Evolutionary conservation across 2,888 invertebrate genomes (phyloP).

Genomic region (Nasonovia ribisnigri): DNA sequence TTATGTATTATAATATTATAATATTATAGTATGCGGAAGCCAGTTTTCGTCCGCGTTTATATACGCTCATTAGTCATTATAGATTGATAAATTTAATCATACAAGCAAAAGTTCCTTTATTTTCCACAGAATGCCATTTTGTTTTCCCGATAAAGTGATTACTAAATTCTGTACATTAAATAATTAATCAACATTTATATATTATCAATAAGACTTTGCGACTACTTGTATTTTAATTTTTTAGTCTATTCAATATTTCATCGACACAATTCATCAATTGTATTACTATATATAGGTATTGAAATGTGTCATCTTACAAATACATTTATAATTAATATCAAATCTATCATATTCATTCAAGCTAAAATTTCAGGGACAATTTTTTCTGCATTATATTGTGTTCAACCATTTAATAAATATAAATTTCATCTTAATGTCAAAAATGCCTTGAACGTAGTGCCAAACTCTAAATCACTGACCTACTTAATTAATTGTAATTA

Average conservation of each 20-base stretch:
- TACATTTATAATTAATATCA: not conserved
- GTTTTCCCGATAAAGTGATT: not conserved
- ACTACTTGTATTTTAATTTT: not conserved
- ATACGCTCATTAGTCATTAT: not conserved
- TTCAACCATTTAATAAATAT: not conserved
- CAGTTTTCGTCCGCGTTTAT: not conserved
- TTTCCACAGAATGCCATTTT: not conserved
- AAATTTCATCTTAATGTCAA: conserved; percentile 3
- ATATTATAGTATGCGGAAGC: not conserved
- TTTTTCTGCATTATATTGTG: not conserved
- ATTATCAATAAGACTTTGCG: not conserved
- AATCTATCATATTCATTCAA: not conserved
- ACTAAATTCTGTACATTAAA: not conserved
- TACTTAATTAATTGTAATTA: conserved; percentile 38
- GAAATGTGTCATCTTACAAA: not conserved
- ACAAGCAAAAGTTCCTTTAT: not conserved
- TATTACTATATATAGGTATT: not conserved
- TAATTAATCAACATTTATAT: not conserved
- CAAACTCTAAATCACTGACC: conserved; percentile 42
- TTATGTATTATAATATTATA: not conserved
- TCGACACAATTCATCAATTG: not conserved
- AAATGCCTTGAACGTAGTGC: conserved; percentile 26
- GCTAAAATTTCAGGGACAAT: conserved; percentile 31
- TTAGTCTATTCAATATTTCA: not conserved
- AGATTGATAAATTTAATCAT: not conserved